Evolutionary conservation across 2,888 invertebrate species (phyloP).

Genomic region (Apotomis turbidana): DNA sequence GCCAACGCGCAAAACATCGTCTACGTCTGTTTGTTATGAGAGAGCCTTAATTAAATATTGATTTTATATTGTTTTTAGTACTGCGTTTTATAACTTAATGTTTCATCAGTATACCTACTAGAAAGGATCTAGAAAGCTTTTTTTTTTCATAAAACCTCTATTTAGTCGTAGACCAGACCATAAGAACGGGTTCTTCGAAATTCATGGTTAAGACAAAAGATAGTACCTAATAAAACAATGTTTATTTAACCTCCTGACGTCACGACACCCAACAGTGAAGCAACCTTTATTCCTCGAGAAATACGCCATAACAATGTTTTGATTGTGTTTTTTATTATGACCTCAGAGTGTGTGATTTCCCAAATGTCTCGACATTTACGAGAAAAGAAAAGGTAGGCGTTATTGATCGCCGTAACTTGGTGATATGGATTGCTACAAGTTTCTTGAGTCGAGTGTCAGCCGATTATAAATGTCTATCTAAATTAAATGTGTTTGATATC

Average conservation of each 20-base stretch:
- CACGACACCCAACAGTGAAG: background rate
- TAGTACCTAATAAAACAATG: background rate
- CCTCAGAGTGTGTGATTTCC: constrained; percentile 21
- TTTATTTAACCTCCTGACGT: background rate
- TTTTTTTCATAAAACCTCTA: too few species aligned
- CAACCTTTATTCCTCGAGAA: constrained; percentile 8
- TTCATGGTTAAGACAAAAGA: too few species aligned
- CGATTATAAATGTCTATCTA: too few species aligned
- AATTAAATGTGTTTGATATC: too few species aligned
- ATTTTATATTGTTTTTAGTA: too few species aligned
- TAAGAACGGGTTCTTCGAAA: background rate
- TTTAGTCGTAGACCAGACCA: too few species aligned
- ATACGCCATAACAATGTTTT: constrained; percentile 12
- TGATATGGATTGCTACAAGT: background rate
- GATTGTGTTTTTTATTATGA: constrained; percentile 24
- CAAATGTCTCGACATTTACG: constrained; percentile 20
- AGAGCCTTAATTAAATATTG: too few species aligned
- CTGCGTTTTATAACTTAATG: too few species aligned
- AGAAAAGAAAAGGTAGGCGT: constrained; percentile 10
- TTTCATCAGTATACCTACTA: too few species aligned
- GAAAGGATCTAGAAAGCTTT: too few species aligned
- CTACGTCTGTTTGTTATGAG: too few species aligned
- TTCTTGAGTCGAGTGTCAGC: background rate
- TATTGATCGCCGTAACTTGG: constrained; percentile 14
- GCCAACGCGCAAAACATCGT: too few species aligned